phyloP scores from a whole-genome alignment of 2,888 invertebrate genomes.

The Diaphora mendica region DNA sequence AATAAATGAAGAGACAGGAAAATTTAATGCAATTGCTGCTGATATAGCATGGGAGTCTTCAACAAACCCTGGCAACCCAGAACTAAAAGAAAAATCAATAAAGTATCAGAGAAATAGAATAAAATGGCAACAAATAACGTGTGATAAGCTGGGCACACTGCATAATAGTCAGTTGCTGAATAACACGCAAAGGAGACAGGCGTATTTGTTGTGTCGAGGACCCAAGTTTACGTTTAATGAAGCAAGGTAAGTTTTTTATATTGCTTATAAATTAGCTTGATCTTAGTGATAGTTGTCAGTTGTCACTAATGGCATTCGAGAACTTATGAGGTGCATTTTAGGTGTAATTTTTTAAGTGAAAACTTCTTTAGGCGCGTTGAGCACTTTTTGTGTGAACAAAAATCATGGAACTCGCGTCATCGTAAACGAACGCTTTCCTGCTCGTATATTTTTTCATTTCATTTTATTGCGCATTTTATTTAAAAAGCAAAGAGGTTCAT shows the following conservation, averaged over 20 bases:
- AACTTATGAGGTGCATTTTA: too few relatives aligned
- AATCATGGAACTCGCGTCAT: too few relatives aligned
- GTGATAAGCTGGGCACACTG: slow-evolving; percentile 60
- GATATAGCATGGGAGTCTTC: slow-evolving; percentile 76
- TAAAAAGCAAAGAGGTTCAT: too few relatives aligned
- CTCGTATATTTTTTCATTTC: too few relatives aligned
- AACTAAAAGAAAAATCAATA: slow-evolving; percentile 56
- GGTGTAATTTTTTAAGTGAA: too few relatives aligned
- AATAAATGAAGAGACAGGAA: slow-evolving; percentile 65
- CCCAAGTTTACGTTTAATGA: slow-evolving; percentile 85
- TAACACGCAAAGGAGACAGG: slow-evolving; percentile 79
- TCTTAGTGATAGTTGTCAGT: too few relatives aligned
- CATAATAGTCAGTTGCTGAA: slow-evolving; percentile 61
- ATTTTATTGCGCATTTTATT: too few relatives aligned
- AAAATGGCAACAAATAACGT: slow-evolving; percentile 68
- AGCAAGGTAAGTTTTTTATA: slow-evolving; percentile 76
- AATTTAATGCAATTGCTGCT: slow-evolving; percentile 70
- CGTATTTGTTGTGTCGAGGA: slow-evolving; percentile 88
- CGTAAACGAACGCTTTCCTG: too few relatives aligned
- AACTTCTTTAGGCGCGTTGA: too few relatives aligned
- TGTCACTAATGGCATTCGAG: too few relatives aligned
- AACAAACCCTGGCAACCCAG: slow-evolving; percentile 61
- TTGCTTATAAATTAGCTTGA: neutral
- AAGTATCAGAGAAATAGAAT: slow-evolving; percentile 64
- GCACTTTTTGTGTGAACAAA: too few relatives aligned